These are phyloP conservation scores for Clistopyga incitator DNA, from an alignment of 2,888 invertebrate genomes.

Conservation along the genomic window DNA sequence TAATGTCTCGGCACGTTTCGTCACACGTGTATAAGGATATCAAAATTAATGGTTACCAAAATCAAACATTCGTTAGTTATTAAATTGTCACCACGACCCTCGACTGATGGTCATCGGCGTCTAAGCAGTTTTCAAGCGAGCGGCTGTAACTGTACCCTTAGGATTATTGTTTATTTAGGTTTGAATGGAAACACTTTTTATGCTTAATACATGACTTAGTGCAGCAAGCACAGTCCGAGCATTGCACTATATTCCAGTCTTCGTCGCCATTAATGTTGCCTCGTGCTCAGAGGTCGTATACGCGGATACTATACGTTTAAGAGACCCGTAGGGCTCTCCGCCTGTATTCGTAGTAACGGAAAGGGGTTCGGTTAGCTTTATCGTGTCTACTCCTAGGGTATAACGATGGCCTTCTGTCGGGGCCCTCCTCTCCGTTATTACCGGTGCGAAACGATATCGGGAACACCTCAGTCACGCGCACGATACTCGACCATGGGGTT, in stretches of 20 bases:
- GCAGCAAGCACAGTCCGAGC: not conserved
- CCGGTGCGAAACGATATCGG: slow-evolving; percentile 56
- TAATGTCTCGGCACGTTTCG: slow-evolving; percentile 36
- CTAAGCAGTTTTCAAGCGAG: not conserved
- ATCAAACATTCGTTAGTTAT: slow-evolving; percentile 71
- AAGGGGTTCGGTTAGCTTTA: slow-evolving; percentile 46
- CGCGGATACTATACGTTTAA: slow-evolving; percentile 1
- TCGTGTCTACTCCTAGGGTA: slow-evolving; percentile 26
- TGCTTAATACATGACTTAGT: not conserved
- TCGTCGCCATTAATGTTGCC: slow-evolving; percentile 30
- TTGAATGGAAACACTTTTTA: slow-evolving; percentile 24
- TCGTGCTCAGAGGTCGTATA: slow-evolving; percentile 36
- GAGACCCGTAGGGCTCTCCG: slow-evolving; percentile 10
- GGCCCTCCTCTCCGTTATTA: slow-evolving; percentile 44
- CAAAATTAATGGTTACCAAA: not conserved
- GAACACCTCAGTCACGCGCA: slow-evolving; percentile 53
- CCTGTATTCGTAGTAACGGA: slow-evolving; percentile 5
- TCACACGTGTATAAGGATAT: not conserved
- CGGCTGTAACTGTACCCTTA: slow-evolving; percentile 54
- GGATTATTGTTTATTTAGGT: slow-evolving; percentile 73
- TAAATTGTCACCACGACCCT: slow-evolving; percentile 72
- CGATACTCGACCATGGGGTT: slow-evolving; percentile 11
- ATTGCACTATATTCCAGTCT: slow-evolving; percentile 22
- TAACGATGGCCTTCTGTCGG: slow-evolving; percentile 51
- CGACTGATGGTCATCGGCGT: slow-evolving; percentile 25